Evolutionary conservation across 2,797 vertebrate species (phyloP).

Genomic region (Enteromius treurensis): DNA sequence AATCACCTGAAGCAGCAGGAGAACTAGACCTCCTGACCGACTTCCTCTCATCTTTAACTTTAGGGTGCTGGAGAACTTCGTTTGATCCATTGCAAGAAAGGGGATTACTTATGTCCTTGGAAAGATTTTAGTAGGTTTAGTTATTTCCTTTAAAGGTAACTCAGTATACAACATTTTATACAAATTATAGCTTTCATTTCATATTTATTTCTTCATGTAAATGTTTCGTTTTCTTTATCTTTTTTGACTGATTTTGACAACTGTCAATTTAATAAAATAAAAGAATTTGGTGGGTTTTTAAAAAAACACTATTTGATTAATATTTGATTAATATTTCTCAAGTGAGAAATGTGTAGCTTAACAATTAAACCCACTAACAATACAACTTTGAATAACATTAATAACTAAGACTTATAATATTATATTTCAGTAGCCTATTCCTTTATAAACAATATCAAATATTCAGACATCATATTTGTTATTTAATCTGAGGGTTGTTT

Average conservation of each 20-base stretch:
- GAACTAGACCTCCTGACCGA: conserved; percentile 40
- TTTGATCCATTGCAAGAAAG: not conserved
- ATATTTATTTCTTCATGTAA: not conserved
- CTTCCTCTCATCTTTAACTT: conserved; percentile 44
- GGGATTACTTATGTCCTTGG: not conserved
- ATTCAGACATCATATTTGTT: not conserved
- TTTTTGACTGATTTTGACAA: not conserved
- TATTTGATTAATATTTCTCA: not conserved
- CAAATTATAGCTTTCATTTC: not conserved
- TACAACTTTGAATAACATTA: not conserved
- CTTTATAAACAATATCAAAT: not conserved
- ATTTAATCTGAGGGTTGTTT: not conserved
- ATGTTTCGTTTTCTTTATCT: not conserved
- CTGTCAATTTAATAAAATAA: not conserved
- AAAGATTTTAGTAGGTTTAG: not conserved
- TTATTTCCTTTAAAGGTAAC: not conserved
- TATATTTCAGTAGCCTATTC: not conserved
- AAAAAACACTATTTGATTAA: not conserved
- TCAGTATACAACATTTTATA: too few species aligned
- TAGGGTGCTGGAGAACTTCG: not conserved
- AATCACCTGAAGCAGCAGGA: conserved; percentile 32
- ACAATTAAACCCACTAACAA: not conserved
- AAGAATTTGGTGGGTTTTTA: not conserved
- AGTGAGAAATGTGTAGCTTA: not conserved
- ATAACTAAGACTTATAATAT: not conserved